phyloP scores from a whole-genome alignment of 1,140 invertebrate species.

The Ceratitis capitata region DNA sequence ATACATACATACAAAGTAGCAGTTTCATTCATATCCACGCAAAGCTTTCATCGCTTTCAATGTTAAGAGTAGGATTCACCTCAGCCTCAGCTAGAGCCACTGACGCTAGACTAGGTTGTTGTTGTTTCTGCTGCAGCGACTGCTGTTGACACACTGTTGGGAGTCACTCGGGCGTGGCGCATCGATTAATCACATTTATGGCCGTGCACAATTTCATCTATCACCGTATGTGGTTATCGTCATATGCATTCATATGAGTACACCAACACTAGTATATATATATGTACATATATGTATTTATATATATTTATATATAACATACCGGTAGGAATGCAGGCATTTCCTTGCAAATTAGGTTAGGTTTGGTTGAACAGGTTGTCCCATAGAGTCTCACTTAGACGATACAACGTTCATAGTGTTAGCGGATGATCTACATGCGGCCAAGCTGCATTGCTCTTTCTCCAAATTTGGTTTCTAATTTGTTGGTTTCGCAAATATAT shows the following conservation, averaged over 20 bases:
- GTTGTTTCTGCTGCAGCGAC: background rate
- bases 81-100: background rate
- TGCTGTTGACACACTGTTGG: constrained; percentile 33
- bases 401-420: no score
- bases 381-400: no score
- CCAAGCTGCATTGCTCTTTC: no score
- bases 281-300: background rate
- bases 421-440: no score
- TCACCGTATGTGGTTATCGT: constrained; percentile 28
- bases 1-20: background rate
- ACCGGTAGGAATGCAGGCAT: background rate
- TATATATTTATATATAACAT: background rate
- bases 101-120: background rate
- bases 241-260: background rate
- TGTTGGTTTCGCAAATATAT: no score
- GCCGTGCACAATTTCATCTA: constrained; percentile 35
- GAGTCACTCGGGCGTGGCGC: constrained; percentile 30
- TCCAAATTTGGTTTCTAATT: no score
- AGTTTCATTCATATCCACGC: background rate
- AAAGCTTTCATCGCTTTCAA: background rate
- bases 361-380: no score
- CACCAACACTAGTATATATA: no score
- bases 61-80: no score
- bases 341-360: no score
- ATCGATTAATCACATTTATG: constrained; percentile 38